phyloP scores from a whole-genome alignment of 1,140 invertebrate species.

The Drosophila sproati region DNA sequence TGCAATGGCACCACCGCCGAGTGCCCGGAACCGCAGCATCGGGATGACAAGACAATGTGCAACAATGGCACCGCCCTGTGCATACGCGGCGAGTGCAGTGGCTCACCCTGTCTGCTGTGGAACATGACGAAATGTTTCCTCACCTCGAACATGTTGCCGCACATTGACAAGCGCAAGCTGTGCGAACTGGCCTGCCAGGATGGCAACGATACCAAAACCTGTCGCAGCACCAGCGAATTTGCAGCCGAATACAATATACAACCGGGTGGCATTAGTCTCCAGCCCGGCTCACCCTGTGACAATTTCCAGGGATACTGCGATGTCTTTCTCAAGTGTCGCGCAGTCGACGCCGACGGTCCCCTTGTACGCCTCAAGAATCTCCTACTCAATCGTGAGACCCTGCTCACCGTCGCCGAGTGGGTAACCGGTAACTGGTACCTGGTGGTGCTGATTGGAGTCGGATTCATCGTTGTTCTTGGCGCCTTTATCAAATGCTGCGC shows the following conservation, averaged over 20 bases:
- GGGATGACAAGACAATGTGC: constrained; percentile 93
- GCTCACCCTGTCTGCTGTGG: constrained; percentile 98
- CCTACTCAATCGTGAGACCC: constrained; percentile 95
- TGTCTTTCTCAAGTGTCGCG: constrained; percentile 98
- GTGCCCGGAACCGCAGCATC: constrained; percentile 92
- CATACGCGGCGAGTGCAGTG: constrained; percentile 96
- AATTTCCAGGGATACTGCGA: constrained; percentile 99
- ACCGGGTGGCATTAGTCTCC: constrained; percentile 93
- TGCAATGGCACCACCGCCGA: constrained; percentile 94
- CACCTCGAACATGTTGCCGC: constrained; percentile 92
- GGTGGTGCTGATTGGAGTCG: constrained; percentile 95
- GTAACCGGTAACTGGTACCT: constrained; percentile 98
- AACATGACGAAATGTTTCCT: constrained; percentile 98
- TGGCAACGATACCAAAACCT: constrained; percentile 90
- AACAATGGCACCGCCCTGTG: constrained; percentile 95
- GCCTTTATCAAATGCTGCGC: constrained; percentile 99
- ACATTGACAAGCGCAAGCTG: constrained; percentile 92
- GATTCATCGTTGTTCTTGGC: constrained; percentile 97
- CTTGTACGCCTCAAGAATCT: constrained; percentile 98
- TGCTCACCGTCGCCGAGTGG: constrained; percentile 94
- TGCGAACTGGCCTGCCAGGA: constrained; percentile 98
- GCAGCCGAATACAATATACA: constrained; percentile 90
- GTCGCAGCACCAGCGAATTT: constrained; percentile 94
- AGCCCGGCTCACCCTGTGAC: constrained; percentile 98
- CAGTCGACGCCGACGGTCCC: constrained; percentile 99